Evolutionary conservation across 1,140 invertebrate species (phyloP).

Genomic region (Panulirus ornatus): DNA sequence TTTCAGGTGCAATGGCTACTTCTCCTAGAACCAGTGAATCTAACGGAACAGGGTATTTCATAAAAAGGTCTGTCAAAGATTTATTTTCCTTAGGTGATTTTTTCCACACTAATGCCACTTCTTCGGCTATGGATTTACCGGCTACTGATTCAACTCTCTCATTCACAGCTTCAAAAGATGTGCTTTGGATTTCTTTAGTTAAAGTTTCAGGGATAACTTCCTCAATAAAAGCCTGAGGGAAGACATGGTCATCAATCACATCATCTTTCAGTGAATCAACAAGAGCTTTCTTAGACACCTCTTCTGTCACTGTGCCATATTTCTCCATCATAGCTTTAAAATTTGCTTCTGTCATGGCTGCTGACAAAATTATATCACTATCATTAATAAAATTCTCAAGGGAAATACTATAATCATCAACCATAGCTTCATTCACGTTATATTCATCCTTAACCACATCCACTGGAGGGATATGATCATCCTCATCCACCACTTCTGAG

Average conservation of each 20-base stretch:
- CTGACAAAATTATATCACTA: not conserved
- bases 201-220: not conserved
- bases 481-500: not conserved
- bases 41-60: too few species aligned
- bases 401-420: not conserved
- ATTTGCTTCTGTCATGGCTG: not conserved
- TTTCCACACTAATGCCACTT: too few species aligned
- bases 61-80: too few species aligned
- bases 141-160: not conserved
- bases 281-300: too few species aligned
- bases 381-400: not conserved
- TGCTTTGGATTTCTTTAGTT: not conserved
- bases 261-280: too few species aligned
- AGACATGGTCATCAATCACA: too few species aligned
- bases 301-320: too few species aligned
- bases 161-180: not conserved
- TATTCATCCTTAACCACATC: not conserved
- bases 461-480: not conserved
- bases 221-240: conserved; percentile 5
- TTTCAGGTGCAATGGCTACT: too few species aligned
- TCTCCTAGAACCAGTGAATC: too few species aligned
- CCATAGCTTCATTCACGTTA: too few species aligned
- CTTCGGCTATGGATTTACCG: too few species aligned
- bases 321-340: not conserved
- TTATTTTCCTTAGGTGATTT: too few species aligned